Evolutionary conservation across 2,113 vertebrate genomes (phyloP), one percentile per base, ranked within the genome.

Genomic region (Herpailurus yagouaroundi): DNA sequence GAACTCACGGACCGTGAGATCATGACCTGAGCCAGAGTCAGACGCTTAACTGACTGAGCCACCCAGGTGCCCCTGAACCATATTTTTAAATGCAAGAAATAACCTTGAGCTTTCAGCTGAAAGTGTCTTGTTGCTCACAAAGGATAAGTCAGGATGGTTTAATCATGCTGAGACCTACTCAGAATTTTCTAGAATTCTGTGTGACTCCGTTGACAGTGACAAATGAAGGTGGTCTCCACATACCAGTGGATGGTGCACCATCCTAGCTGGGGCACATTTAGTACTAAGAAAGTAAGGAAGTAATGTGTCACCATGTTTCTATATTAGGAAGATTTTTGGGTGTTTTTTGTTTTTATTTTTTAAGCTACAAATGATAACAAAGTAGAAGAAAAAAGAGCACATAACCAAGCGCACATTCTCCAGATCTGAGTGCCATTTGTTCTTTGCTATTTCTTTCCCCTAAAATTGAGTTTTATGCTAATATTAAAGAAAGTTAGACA

Each of bases 401-500:
- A 18, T 27, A 57, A 57, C 25, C 38, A 64, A 0, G 0, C 14
- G 93, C 7, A 71, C 60, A 79, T 82, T 71, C 19, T 85, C 63
- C 68, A 18, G 25, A 27, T 38, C 12, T n/a, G 48, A 80, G 48
- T 82, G 7, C 6, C 69, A 10, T 81, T 27, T 97, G 41, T 96
- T 21, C 52, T 85, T 77, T 57, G 79, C 14, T 95, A 71, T 88
- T 91, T 89, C 73, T 94, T 91, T 68, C 16, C 2, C 82, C 36
- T 64, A 91, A 90, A 97, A 94, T 88, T 97, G 83, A 94, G 52
- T 92, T 96, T 89, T 25, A 81, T 45, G 15, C 55, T 94, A 93
- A 82, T 88, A 92, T 97, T 91, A 89, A 96, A 74, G 82, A 96
- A 93, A 84, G 31, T 64, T 91, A 92, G 92, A 96, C 74, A 71